Percentiles rank a stretch among this genome's conserved stretches.
These are phyloP conservation scores for Nephrotoma appendiculata DNA, from an alignment of 2,888 invertebrate species.

Conservation along the genomic window DNA sequence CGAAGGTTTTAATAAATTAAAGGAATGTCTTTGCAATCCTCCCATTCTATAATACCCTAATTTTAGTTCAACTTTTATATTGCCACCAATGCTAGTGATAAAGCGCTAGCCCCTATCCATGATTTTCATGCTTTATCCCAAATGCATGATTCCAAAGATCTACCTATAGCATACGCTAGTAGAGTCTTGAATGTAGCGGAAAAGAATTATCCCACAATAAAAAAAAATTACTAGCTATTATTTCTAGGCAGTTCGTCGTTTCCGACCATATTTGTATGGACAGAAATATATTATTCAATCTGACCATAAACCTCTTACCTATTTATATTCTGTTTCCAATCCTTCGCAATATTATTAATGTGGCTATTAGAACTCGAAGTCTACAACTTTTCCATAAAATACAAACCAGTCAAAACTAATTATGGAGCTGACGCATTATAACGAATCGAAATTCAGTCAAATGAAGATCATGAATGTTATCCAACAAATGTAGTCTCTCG, in stretches of 20 bases:
- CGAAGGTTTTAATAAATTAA: neutral
- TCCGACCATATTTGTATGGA: neutral
- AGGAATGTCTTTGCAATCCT: neutral
- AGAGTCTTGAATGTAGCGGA: neutral
- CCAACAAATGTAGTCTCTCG: neutral
- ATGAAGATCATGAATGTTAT: neutral
- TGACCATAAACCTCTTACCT: neutral
- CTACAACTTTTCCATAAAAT: neutral
- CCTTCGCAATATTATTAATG: neutral
- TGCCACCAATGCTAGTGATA: neutral
- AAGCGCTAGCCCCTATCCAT: too few relatives aligned
- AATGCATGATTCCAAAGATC: too few relatives aligned
- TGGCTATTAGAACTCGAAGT: conserved; percentile 3
- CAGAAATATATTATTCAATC: neutral
- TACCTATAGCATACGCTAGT: neutral
- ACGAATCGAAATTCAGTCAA: neutral
- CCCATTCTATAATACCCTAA: neutral
- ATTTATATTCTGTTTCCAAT: neutral
- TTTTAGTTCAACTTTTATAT: neutral
- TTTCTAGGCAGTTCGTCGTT: neutral
- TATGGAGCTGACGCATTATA: neutral
- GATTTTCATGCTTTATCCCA: too few relatives aligned
- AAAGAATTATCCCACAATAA: neutral
- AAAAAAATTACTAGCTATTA: neutral
- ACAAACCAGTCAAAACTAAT: neutral